phyloP scores from a whole-genome alignment of 1,140 invertebrate species.

The Rhizoglyphus robini region DNA sequence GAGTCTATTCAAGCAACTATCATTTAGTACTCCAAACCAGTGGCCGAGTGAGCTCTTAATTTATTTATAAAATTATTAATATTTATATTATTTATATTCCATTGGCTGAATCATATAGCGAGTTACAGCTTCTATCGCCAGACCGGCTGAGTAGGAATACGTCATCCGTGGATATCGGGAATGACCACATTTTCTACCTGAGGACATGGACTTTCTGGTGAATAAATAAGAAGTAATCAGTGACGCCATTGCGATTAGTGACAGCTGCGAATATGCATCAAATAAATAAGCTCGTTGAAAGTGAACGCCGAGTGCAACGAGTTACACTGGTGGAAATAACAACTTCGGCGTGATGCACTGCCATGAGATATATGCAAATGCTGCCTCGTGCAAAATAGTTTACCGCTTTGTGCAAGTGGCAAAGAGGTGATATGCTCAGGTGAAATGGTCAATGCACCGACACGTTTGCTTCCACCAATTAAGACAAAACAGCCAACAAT shows the following conservation, averaged over 20 bases:
- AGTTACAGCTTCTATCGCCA: background rate
- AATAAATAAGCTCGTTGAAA: too few species aligned
- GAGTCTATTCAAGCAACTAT: slow-evolving; percentile 7
- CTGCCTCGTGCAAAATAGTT: too few species aligned
- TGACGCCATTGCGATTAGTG: background rate
- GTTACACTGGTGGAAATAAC: too few species aligned
- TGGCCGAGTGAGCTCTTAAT: background rate
- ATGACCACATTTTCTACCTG: background rate
- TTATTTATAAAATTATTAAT: slow-evolving; percentile 7
- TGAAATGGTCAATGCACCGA: too few species aligned
- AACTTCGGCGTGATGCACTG: too few species aligned
- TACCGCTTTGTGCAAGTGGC: too few species aligned
- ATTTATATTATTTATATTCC: background rate
- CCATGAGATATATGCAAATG: too few species aligned
- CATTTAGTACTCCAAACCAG: background rate
- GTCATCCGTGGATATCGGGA: background rate
- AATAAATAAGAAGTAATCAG: background rate
- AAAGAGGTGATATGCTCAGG: too few species aligned
- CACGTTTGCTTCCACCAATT: too few species aligned
- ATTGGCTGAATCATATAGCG: background rate
- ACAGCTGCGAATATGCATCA: background rate
- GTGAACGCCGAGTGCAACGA: too few species aligned
- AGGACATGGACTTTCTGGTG: background rate
- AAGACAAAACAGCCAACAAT: too few species aligned
- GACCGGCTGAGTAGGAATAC: background rate